Base-by-base conservation (phyloP, 2,797 vertebrate species). In the Pseudomugil tenellus region DNA sequence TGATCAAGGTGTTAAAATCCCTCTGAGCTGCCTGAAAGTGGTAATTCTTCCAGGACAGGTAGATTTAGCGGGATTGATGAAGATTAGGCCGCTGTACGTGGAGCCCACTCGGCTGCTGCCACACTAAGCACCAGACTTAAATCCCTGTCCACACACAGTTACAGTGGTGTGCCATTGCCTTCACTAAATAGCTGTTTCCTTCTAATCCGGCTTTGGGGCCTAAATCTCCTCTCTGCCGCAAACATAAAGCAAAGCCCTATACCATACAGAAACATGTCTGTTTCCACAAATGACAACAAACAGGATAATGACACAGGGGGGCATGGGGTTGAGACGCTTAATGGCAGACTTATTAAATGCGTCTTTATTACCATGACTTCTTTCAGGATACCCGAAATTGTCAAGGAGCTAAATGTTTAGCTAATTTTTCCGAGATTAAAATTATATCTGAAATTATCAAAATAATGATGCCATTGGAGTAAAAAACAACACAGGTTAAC, bases 11-110 rank as follows among this genome's bases (percentile, higher is more conserved):
- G 77, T 63, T 79, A 58, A 89, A 86, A 85, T 84, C 75, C 10
- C 48, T 16, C 70, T 88, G 86, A 92, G 90, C 84, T 78, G 76
- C 86, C 91, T 86, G 82, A 81, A 84, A n/a, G 68, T 67, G 80
- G 61, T 84, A 76, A 91, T 89, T 87, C 88, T 84, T 79, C 75
- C 78, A 58, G 74, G 81, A 88, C 85, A 89, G 88, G 85, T 87
- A 83, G 75, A 81, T 87, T 88, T 91, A 92, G 92, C 87, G 88
- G 90, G 89, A 92, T 91, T 88, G 87, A 29, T 77, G 60, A 78
- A 93, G 91, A 93, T 93, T 93, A 89, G 52, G 64, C 67, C 67
- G 91, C 87, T 77, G 89, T 83, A 85, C 65, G 58, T 81, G 61
- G 65, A 63, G 81, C 80, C 81, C 71, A 54, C 84, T 89, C n/a